Conservation (phyloP, 2,113 vertebrate genomes). For the Bubo bubo region DNA sequence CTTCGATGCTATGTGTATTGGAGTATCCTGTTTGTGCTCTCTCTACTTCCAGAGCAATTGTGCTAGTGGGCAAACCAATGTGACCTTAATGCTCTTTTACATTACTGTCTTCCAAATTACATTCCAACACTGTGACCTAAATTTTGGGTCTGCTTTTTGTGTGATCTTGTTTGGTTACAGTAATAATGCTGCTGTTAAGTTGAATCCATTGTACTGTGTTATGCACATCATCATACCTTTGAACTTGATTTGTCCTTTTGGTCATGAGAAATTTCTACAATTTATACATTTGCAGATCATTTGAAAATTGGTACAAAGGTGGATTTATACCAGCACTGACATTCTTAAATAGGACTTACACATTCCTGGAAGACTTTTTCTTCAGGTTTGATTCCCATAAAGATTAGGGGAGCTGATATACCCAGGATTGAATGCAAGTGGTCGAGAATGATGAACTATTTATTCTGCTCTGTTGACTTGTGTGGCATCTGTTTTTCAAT, state of each 20-base stretch:
- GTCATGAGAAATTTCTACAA: no score
- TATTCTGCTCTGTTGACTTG: not conserved
- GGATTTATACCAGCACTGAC: not conserved
- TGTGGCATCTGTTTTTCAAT: not conserved
- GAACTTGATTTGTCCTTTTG: not conserved
- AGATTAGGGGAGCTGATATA: not conserved
- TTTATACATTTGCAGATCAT: not conserved
- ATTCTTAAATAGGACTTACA: not conserved
- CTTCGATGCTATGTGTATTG: not conserved
- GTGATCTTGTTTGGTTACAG: not conserved
- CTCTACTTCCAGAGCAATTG: not conserved
- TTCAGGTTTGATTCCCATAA: not conserved
- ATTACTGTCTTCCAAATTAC: not conserved
- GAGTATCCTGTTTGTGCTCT: not conserved
- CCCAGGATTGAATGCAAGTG: not conserved
- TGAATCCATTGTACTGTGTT: not conserved
- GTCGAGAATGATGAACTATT: not conserved
- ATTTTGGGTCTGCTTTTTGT: slow-evolving; percentile 5
- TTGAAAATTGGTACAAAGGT: not conserved
- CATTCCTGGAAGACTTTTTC: not conserved
- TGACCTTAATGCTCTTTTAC: not conserved
- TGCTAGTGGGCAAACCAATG: not conserved
- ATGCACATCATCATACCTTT: not conserved
- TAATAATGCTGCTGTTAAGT: not conserved
- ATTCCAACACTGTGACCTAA: not conserved